Conservation (phyloP, 2,113 vertebrate genomes). For the Mormyrus lacerda region DNA sequence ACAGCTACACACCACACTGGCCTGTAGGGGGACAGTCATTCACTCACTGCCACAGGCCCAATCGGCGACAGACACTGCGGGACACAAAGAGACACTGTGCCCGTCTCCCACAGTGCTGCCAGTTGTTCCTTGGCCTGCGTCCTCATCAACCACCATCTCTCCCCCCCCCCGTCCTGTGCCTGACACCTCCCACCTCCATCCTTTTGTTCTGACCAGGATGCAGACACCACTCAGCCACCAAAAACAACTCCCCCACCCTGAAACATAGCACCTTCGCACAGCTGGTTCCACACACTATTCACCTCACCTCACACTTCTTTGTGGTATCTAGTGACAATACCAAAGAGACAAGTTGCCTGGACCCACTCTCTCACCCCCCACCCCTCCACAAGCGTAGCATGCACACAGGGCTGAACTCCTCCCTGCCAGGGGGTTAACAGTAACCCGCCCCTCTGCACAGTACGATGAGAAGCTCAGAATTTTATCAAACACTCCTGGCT, state of each 20-base stretch:
- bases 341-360: neutral
- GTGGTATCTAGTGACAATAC: neutral
- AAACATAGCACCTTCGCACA: neutral
- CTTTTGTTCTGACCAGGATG: slow-evolving; percentile 24
- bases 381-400: neutral
- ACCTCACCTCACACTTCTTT: neutral
- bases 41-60: slow-evolving; percentile 39
- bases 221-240: neutral
- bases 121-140: slow-evolving; percentile 49
- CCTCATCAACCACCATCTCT: neutral
- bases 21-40: slow-evolving; percentile 44
- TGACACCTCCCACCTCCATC: slow-evolving; percentile 32
- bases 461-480: neutral
- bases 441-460: neutral
- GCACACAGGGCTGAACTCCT: neutral
- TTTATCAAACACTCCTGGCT: neutral
- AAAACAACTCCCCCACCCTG: neutral
- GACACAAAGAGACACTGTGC: slow-evolving; percentile 64
- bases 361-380: neutral
- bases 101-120: slow-evolving; percentile 42
- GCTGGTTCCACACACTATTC: neutral
- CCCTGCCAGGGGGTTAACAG: neutral
- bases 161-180: slow-evolving; percentile 33
- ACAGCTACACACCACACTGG: neutral
- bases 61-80: slow-evolving; percentile 54